Evolutionary conservation across 2,797 vertebrate genomes (phyloP), one percentile per base, ranked within the genome.

Genomic region (Gambusia yucatana): DNA sequence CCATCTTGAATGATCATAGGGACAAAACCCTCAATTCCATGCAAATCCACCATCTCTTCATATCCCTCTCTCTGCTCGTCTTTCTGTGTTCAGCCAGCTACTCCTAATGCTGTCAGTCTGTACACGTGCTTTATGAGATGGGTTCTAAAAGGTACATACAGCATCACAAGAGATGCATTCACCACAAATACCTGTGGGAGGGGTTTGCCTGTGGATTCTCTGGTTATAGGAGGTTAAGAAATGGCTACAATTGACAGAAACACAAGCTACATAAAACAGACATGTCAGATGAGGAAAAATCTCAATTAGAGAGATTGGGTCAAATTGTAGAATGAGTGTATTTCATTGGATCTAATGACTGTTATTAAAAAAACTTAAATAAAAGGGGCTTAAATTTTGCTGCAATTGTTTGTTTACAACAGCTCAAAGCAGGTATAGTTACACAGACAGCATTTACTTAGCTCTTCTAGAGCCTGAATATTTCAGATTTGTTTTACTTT

Each of bases 11-110:
- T 81, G 52, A 87, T 93, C 86, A 84, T 1, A 75, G 43, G 44
- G 48, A 83, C 77, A 86, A 91, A 88, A 88, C 86, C 85, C 77
- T 86, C 77, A 84, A 83, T 90, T 88, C 80, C 39, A 76, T 84
- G 79, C 74, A 88, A 86, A 92, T 88, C 69, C 72, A 36, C 55
- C 39, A 39, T 76, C 48, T 76, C 44, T 28, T 81, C 52, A 8
- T 77, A 59, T 61, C 28, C n/a, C 70, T 83, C 76, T 65, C 63
- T 63, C 77, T 6, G 41, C 73, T 57, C 78, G 52, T 48, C 48
- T 61, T 50, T 78, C 43, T 77, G 46, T 16, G 36, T 46, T 81
- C 17, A 44, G 25, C 41, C 67, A 44, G 41, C 44, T n/a, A 7
- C 25, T 70, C 41, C n/a, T 70, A 44, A 78, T 84, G 80, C 81